Evolutionary conservation across 2,888 invertebrate genomes (phyloP).

Genomic region (Synanthedon andrenaeformis): DNA sequence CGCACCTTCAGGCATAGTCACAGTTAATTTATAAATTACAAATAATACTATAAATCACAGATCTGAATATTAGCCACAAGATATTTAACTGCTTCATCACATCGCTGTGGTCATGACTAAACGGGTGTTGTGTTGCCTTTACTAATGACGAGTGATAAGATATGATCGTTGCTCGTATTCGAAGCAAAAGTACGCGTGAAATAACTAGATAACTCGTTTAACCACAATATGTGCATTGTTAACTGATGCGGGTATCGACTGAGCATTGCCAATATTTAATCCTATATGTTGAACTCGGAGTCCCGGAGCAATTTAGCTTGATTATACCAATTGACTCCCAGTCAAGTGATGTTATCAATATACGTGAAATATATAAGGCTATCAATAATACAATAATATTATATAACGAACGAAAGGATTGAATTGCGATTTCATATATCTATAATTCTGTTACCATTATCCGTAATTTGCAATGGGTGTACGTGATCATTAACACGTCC

Average conservation of each 20-base stretch:
- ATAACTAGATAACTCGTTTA: conserved; percentile 24
- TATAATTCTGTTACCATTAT: no score
- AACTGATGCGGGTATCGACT: conserved; percentile 12
- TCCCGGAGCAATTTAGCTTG: conserved; percentile 33
- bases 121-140: conserved; percentile 35
- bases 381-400: neutral
- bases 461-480: neutral
- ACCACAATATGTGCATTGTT: neutral
- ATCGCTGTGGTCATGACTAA: conserved; percentile 26
- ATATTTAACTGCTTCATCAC: conserved; percentile 16
- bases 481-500: neutral
- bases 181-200: conserved; percentile 39
- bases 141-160: conserved; percentile 55
- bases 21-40: neutral
- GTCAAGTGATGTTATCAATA: neutral
- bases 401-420: no score
- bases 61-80: neutral
- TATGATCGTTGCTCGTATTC: conserved; percentile 40
- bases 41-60: conserved; percentile 9
- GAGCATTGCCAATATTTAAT: conserved; percentile 18
- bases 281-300: conserved; percentile 8
- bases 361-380: neutral
- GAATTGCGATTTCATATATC: no score
- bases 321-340: conserved; percentile 41
- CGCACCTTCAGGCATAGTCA: conserved; percentile 22